Base-by-base conservation (phyloP, 1,140 invertebrate genomes). In the Bombyx mandarina region DNA sequence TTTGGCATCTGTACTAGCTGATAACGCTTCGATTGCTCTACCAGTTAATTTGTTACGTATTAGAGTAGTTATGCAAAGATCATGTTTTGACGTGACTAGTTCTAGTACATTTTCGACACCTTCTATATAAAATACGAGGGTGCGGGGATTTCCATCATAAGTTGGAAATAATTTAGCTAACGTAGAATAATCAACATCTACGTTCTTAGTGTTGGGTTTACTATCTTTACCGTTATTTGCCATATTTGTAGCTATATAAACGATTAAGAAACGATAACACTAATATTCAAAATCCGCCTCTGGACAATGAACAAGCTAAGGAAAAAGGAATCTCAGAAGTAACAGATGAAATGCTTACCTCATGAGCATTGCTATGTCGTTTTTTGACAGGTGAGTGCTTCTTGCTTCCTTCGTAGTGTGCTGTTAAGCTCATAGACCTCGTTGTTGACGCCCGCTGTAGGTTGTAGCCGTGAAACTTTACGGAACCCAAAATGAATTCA, bases 31-130 rank as follows among this genome's bases (percentile, higher is more conserved):
- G n/a, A 54, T 49, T 53, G 66, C 66, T 61, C 54, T 62, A 43
- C 60, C 62, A 8, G 57, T 65, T 47, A 68, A 52, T 48, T 65
- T 62, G 9, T 68, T 68, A 10, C 56, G 50, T 35, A 68, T 68
- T 35, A 68, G 45, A 35, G 55, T 60, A 0, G 62, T 52, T 5
- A 68, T 52, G n/a, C 52, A 18, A 45, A 42, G 1, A 43, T 54
- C 63, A 42, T 63, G 55, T n/a, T 43, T 61, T 12, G 57, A 26
- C 6, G 54, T 26, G 18, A 65, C 56, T 46, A 61, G 43, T 18
- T 63, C 52, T 54, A 68, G 8, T 18, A 46, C 57, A 50, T 63
- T 57, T 51, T 68, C 59, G 6, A 68, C 63, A 42, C 56, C 22
- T 50, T 63, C 61, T 45, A 65, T 60, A 48, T 63, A 63, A 53